Evolutionary conservation across 1,140 invertebrate species (phyloP), one percentile per base, ranked within the genome.

Genomic region (Nebria ingens): DNA sequence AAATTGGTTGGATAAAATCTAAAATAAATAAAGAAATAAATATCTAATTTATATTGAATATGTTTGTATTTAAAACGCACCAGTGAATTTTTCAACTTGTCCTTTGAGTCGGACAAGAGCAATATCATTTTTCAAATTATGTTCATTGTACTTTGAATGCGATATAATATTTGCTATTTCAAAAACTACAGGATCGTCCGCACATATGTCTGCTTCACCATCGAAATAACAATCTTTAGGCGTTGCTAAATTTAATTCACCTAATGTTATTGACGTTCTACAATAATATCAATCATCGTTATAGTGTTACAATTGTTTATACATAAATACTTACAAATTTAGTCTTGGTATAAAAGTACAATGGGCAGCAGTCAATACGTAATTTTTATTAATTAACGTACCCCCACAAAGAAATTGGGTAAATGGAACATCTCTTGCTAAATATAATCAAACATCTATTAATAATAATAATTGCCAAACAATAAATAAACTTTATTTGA

Each of bases 301-400:
- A 34, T n/a, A 34, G 25, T 34, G 6, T 34, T 6, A 34, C 25
- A 9, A n/a, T n/a, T 34, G 25, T 34, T 6, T 34, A 34, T 34
- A 34, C 25, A 34, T 45, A 11, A 12, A 17, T 45, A 45, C 40
- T 45, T 45, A 45, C 40, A 45, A 45, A 12, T 6, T 45, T 17
- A 45, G 3, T 12, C 17, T 17, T 9, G 40, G 6, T 12, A 29
- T 54, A 2, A 56, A 11, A 49, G 49, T 70, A 62, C 92, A 96
- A 67, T 96, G 92, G 0, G 87, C 89, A 0, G 92, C 92, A 0
- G 92, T 94, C 19, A 82, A 58, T 2, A 82, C 69, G 59, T 82
- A 81, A 42, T 71, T 69, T 38, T 70, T 70, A 20, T 75, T 78
- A 59, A 81, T 81, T 38, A 82, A 58, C 19, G 79, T 79, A 2